Conservation (phyloP, 1,140 invertebrate genomes). For the Drosophila willistoni region DNA sequence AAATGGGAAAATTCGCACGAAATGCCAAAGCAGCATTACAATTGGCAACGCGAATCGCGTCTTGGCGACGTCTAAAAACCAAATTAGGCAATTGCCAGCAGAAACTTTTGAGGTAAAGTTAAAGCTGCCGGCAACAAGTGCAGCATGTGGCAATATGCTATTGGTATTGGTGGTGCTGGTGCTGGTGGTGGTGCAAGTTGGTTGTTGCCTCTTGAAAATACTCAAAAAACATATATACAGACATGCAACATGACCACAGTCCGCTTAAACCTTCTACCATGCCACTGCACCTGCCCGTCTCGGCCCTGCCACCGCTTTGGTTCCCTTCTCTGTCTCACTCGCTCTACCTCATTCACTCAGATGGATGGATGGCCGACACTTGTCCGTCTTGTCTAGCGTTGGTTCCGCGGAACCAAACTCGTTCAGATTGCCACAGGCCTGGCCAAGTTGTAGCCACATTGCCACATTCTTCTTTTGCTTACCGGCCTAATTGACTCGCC, state of each 20-base stretch:
- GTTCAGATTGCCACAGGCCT: conserved; percentile 56
- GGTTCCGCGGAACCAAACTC: conserved; percentile 76
- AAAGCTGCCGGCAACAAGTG: conserved; percentile 8
- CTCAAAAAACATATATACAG: not conserved
- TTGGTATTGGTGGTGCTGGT: conserved; percentile 20
- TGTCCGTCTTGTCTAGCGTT: conserved; percentile 7
- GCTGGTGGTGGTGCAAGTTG: conserved; percentile 41
- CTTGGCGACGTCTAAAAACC: conserved; percentile 20
- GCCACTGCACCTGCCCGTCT: not conserved
- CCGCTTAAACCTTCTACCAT: conserved; percentile 34
- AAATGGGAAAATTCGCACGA: conserved; percentile 50
- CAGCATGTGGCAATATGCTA: conserved; percentile 14
- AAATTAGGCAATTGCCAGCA: conserved; percentile 37
- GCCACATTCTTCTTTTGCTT: conserved; percentile 49
- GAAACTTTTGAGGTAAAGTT: not conserved
- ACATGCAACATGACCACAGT: conserved; percentile 49
- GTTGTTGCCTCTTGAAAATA: conserved; percentile 69
- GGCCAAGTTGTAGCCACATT: conserved; percentile 28
- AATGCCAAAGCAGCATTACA: conserved; percentile 68
- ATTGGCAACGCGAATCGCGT: conserved; percentile 55
- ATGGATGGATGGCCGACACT: too few relatives aligned
- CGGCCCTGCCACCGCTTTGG: not conserved
- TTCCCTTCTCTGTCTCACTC: conserved; percentile 8
- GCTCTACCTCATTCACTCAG: not conserved
- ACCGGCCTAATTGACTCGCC: conserved; percentile 19